phyloP scores from a whole-genome alignment of 2,888 invertebrate genomes.

The Mantis religiosa region DNA sequence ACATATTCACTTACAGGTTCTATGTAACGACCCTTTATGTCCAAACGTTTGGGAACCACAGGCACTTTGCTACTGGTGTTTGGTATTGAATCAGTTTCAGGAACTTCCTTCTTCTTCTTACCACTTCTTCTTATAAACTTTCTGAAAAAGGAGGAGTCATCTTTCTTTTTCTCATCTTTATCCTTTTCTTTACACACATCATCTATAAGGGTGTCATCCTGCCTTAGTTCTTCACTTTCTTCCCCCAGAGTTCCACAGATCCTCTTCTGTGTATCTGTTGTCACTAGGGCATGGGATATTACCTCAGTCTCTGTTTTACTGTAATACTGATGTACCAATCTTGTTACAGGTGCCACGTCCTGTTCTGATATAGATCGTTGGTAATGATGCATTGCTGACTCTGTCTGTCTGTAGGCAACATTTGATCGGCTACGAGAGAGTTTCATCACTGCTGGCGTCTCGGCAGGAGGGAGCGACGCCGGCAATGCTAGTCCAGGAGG shows the following conservation, averaged over 20 bases:
- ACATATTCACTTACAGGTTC: conserved; percentile 39
- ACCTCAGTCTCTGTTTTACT: neutral
- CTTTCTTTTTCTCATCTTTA: conserved; percentile 50
- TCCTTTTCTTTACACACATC: conserved; percentile 38
- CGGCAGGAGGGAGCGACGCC: conserved; percentile 41
- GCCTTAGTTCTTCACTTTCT: conserved; percentile 37
- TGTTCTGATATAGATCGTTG: neutral
- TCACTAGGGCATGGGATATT: neutral
- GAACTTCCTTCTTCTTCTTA: conserved; percentile 53
- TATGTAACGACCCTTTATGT: conserved; percentile 51
- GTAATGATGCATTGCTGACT: conserved; percentile 38
- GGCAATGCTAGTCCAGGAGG: conserved; percentile 57
- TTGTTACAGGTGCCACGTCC: conserved; percentile 35
- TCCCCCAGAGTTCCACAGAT: conserved; percentile 32
- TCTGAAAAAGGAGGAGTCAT: conserved; percentile 61
- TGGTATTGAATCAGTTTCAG: neutral
- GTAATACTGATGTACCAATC: conserved; percentile 1
- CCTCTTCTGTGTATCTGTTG: neutral
- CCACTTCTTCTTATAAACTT: conserved; percentile 66
- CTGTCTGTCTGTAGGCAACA: conserved; percentile 43
- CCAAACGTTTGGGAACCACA: conserved; percentile 49
- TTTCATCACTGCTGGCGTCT: conserved; percentile 45
- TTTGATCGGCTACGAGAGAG: conserved; percentile 46
- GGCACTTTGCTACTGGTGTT: neutral
- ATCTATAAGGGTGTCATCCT: conserved; percentile 41